Percentiles rank a stretch among this genome's conserved stretches.
Evolutionary conservation across 2,113 vertebrate genomes (phyloP).

Genomic region (Varanus komodoensis): DNA sequence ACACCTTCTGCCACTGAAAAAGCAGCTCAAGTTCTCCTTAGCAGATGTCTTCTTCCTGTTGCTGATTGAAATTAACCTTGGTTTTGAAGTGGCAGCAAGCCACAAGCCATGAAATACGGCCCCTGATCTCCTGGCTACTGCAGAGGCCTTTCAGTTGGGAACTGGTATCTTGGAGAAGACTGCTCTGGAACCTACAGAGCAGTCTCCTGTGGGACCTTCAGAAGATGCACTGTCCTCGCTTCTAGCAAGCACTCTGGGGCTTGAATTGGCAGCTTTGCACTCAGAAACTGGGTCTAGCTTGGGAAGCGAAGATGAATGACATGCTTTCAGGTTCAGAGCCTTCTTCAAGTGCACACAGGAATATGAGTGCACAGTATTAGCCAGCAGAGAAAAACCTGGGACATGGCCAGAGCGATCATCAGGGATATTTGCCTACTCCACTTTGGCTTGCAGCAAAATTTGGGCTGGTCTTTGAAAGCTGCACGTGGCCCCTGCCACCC

Average conservation of each 20-base stretch:
- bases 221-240: background rate
- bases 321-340: background rate
- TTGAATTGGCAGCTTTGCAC: background rate
- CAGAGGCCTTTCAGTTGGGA: rapidly evolving
- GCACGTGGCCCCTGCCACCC: no score
- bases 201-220: background rate
- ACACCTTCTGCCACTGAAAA: background rate
- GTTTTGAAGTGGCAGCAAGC: background rate
- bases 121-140: background rate
- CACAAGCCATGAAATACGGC: background rate
- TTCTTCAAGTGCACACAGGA: background rate
- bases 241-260: background rate
- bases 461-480: background rate
- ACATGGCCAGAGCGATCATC: background rate
- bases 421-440: background rate
- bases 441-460: background rate
- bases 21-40: background rate
- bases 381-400: background rate
- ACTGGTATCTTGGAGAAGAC: background rate
- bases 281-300: background rate
- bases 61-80: background rate
- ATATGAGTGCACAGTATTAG: background rate
- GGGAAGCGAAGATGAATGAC: background rate
- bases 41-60: rapidly evolving
- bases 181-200: background rate